phyloP scores from a whole-genome alignment of 2,113 vertebrate species.

The Bagarius yarrelli region DNA sequence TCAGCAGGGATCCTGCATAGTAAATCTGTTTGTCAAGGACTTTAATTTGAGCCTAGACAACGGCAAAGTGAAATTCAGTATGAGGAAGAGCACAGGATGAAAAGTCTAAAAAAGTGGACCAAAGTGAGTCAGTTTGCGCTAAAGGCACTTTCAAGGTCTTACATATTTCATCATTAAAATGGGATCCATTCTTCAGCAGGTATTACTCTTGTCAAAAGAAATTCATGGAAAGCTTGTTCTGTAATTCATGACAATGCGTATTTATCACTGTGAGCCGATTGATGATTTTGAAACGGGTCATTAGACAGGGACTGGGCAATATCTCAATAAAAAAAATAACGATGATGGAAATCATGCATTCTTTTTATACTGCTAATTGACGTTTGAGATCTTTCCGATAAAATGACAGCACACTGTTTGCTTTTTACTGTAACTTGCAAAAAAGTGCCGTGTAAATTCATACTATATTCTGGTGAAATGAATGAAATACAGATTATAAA shows the following conservation, averaged over 20 bases:
- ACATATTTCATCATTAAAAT: conserved; percentile 56
- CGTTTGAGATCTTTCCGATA: neutral
- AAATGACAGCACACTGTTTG: neutral
- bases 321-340: neutral
- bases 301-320: conserved; percentile 2
- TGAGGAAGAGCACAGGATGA: neutral
- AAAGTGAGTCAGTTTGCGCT: conserved; percentile 27
- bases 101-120: conserved; percentile 7
- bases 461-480: no score
- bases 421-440: no score
- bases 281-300: neutral
- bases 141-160: conserved; percentile 23
- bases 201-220: conserved; percentile 50
- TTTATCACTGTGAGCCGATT: neutral
- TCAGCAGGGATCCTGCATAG: conserved; percentile 23
- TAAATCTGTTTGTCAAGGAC: conserved; percentile 22
- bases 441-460: no score
- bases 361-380: neutral
- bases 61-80: conserved; percentile 2
- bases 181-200: conserved; percentile 42
- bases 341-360: neutral
- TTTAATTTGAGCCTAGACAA: conserved; percentile 23
- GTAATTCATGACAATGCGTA: conserved; percentile 45
- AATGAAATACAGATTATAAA: no score
- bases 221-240: conserved; percentile 46